phyloP scores from a whole-genome alignment of 2,888 invertebrate genomes.

The Parapristionchus giblindavisi region DNA sequence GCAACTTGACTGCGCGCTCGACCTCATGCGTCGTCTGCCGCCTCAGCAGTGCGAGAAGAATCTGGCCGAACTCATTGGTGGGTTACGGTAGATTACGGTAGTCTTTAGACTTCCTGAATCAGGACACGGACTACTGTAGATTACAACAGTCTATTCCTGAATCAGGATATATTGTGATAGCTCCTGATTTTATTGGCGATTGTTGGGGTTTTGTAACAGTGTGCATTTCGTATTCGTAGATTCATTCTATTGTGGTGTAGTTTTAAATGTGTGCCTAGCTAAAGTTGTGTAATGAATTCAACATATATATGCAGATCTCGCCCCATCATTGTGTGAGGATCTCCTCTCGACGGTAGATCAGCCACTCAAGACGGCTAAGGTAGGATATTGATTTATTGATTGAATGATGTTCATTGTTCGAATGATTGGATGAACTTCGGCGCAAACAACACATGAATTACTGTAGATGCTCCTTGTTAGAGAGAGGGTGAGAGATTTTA shows the following conservation, averaged over 20 bases:
- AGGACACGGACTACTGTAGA: background rate
- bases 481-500: too few relatives aligned
- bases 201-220: background rate
- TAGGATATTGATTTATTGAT: background rate
- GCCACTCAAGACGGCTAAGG: conserved; percentile 89
- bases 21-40: conserved; percentile 96
- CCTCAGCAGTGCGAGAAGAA: conserved; percentile 99
- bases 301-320: conserved; percentile 56
- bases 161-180: background rate
- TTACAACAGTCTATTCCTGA: background rate
- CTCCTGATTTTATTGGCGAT: background rate
- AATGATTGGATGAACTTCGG: too few relatives aligned
- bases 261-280: too few relatives aligned
- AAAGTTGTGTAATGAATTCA: too few relatives aligned
- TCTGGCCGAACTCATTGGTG: conserved; percentile 93
- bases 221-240: background rate
- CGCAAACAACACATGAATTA: too few relatives aligned
- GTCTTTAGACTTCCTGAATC: background rate
- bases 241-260: background rate
- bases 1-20: conserved; percentile 95
- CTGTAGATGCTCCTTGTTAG: background rate
- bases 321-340: conserved; percentile 95
- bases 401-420: background rate
- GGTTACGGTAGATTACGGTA: background rate
- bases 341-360: conserved; percentile 96